Evolutionary conservation across 2,113 vertebrate species (phyloP), one percentile per base, ranked within the genome.

Genomic region (Dasyprocta punctata): DNA sequence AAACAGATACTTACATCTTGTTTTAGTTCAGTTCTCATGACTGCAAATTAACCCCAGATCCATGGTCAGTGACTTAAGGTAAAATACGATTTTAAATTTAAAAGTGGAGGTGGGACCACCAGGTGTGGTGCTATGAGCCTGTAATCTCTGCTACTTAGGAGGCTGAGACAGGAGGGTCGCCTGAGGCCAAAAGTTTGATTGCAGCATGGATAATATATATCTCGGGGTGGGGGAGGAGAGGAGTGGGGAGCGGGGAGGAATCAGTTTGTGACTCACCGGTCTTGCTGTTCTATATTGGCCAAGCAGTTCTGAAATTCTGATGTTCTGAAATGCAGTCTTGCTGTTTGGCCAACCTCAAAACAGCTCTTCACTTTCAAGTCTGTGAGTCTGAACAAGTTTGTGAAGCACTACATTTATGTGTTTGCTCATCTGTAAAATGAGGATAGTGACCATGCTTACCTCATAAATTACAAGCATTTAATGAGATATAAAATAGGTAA

Each of bases 401-500:
- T 81, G 60, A 73, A 91, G 56, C 84, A 17, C 47, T 63, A 7
- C 16, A 6, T 88, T 73, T 92, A 63, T 81, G 88, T 30, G 28
- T 86, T 81, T 86, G 54, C 47, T 58, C n/a, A 38, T 94, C 93
- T 88, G 30, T 88, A 88, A 93, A 78, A 65, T 58, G 20, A 71
- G 24, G 2, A 11, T 88, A n/a, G 4, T 63, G 52, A 24, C 69
- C 54, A 5, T 56, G 6, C 24, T 65, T 83, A 24, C 49, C 33
- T 86, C 19, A 17, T 92, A 83, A 75, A 30, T 94, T 93, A 44
- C 33, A 58, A 92, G 28, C 17, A 56, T 90, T 58, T 90, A 81
- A 81, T 58, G 78, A 86, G 13, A 54, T 90, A 58, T 87, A 56
- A 93, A 93, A 65, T 44, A 77, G 28, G 6, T 69, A 19, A 96